A percentile compares a stretch with the other conserved stretches of the same genome.
Evolutionary conservation across 2,888 invertebrate genomes (phyloP).

Genomic region (Ellobium chinense): DNA sequence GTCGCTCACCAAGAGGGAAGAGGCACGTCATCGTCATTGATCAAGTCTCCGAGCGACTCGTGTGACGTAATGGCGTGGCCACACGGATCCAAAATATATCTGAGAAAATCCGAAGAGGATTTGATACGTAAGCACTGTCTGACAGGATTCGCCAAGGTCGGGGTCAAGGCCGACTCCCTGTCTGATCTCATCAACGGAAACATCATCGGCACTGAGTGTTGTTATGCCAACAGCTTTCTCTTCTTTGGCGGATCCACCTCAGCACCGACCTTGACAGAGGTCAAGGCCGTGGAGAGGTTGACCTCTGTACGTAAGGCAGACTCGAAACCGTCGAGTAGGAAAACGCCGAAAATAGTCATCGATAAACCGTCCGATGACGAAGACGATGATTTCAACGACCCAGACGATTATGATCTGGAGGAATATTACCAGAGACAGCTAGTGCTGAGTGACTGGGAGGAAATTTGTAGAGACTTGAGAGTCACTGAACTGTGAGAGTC

Average conservation of each 20-base stretch:
- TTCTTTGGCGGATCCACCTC: slow-evolving; percentile 25
- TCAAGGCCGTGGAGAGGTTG: background rate
- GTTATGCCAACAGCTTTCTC: background rate
- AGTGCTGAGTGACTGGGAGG: slow-evolving; percentile 48
- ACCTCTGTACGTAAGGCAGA: background rate
- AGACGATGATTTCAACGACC: background rate
- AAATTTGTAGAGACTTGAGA: slow-evolving; percentile 38
- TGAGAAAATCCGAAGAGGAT: slow-evolving; percentile 33
- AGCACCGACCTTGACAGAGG: slow-evolving; percentile 15
- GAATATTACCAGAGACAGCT: slow-evolving; percentile 29
- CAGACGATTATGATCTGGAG: slow-evolving; percentile 16
- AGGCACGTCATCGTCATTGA: background rate
- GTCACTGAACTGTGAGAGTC: slow-evolving; percentile 16
- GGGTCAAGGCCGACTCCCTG: slow-evolving; percentile 3
- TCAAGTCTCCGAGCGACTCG: background rate
- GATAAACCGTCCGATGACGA: slow-evolving; percentile 38
- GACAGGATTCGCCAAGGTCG: background rate
- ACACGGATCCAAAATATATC: background rate
- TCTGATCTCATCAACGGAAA: slow-evolving; percentile 17
- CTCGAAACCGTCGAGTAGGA: background rate
- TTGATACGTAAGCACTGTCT: slow-evolving; percentile 14
- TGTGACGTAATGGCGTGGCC: background rate
- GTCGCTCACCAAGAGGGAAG: background rate
- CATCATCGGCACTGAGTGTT: background rate
- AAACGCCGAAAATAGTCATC: slow-evolving; percentile 35